These are phyloP conservation scores for Amblyjoppa proteus DNA, from an alignment of 2,888 invertebrate genomes.

Conservation along the genomic window DNA sequence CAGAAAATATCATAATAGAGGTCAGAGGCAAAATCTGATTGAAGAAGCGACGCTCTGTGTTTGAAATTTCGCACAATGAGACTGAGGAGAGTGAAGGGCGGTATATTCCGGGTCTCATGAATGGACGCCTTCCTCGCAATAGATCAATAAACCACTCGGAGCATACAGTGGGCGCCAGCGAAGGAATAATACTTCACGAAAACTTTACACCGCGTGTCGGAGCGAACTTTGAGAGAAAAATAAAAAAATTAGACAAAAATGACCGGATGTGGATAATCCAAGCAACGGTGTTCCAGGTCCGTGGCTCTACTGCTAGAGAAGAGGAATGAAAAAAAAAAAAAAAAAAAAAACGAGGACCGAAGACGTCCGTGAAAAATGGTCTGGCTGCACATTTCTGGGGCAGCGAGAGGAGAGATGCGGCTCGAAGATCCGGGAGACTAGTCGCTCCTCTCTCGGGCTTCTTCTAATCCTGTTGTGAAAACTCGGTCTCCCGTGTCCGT, in stretches of 20 bases:
- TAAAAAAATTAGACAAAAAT: constrained; percentile 81
- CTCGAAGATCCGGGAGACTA: constrained; percentile 71
- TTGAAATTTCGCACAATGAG: constrained; percentile 59
- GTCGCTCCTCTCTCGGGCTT: constrained; percentile 41
- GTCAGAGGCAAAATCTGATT: constrained; percentile 53
- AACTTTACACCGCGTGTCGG: constrained; percentile 60
- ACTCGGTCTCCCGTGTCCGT: constrained; percentile 80
- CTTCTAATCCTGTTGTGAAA: constrained; percentile 83
- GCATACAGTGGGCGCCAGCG: constrained; percentile 70
- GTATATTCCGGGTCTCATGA: constrained; percentile 61
- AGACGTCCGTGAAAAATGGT: constrained; percentile 77
- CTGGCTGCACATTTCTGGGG: constrained; percentile 76
- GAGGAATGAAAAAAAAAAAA: constrained; percentile 57
- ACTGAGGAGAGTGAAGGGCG: constrained; percentile 45
- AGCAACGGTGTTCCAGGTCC: constrained; percentile 60
- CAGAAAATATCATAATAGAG: constrained; percentile 28
- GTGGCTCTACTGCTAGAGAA: constrained; percentile 51
- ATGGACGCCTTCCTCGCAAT: constrained; percentile 71
- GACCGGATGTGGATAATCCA: constrained; percentile 84
- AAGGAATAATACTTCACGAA: constrained; percentile 70
- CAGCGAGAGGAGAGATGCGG: constrained; percentile 60
- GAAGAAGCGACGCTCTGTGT: constrained; percentile 31
- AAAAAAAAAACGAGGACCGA: constrained; percentile 48
- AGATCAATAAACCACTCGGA: constrained; percentile 80
- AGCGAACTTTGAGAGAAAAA: constrained; percentile 68